Evolutionary conservation across 2,797 vertebrate species (phyloP), one percentile per base, ranked within the genome.

Genomic region (Eidolon dupreanum): DNA sequence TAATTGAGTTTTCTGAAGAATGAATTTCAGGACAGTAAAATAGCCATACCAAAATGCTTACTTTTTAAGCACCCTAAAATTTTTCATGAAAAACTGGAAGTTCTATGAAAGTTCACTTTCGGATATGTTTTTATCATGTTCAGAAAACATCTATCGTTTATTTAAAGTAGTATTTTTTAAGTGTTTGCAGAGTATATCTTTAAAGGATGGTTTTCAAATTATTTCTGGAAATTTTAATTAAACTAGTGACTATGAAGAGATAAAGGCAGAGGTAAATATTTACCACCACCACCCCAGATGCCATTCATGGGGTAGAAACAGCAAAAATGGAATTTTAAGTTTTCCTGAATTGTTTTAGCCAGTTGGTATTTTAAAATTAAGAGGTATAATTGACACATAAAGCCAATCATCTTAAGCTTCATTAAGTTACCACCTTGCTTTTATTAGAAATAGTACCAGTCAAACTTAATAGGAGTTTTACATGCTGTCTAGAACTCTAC

Each of bases 151-250:
- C 8, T 88, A 36, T 8, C 31, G 31, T 71, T 75, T 73, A 7
- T 8, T 66, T 49, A 31, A 73, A 49, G 49, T 12, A 31, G 51
- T 28, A 20, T 71, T 92, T 95, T 93, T 93, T 88, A 63, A 88
- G 19, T 63, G 13, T 92, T 51, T 84, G 17, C 28, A 57, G 78
- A 75, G 9, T 92, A 71, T n/a, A 38, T 88, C n/a, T 83, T 88
- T 20, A 59, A 66, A 70, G 51, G 43, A 49, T 31, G 10, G 4
- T 79, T 93, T 83, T 77, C 33, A 65, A 26, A 84, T 57, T 16
- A 93, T 91, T 92, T 87, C 63, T 92, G 16, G 19, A 41, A 22
- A 71, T 83, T 95, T 91, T 33, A 81, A 19, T 84, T 41, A 24
- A n/a, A 90, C 17, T 74, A 33, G 38, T 49, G 77, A 88, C 16